These are phyloP conservation scores for Heliconius ismenius DNA, from an alignment of 2,888 invertebrate genomes.

Conservation along the genomic window DNA sequence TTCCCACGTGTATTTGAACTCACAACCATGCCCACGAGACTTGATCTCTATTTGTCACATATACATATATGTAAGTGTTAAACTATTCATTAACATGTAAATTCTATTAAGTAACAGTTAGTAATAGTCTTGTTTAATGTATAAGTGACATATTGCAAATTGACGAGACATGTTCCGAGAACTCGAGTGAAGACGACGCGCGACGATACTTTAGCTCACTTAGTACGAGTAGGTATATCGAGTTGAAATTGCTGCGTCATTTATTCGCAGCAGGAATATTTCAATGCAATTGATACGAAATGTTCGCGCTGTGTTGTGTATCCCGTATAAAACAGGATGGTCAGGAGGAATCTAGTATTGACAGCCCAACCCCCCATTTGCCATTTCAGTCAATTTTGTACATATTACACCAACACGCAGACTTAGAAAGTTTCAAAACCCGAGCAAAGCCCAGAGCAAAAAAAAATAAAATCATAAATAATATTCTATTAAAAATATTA, in stretches of 20 bases:
- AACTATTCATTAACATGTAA: neutral
- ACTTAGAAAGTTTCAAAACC: neutral
- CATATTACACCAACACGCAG: neutral
- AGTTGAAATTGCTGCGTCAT: neutral
- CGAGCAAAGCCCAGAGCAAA: neutral
- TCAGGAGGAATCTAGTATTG: neutral
- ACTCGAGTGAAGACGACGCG: neutral
- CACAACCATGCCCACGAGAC: too few species aligned
- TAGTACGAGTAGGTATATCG: neutral
- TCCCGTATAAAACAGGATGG: neutral
- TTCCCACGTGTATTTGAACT: too few species aligned
- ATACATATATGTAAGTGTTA: too few species aligned
- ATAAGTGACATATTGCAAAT: neutral
- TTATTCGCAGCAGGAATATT: neutral
- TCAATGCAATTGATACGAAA: neutral
- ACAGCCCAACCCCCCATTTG: neutral
- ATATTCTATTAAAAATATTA: too few species aligned
- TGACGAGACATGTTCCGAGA: neutral
- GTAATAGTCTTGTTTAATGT: neutral
- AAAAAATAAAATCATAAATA: too few species aligned
- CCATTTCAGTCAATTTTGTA: neutral
- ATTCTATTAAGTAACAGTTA: neutral
- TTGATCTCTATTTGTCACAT: too few species aligned
- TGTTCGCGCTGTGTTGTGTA: neutral
- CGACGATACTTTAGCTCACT: neutral